Base-by-base conservation (phyloP, 1,140 invertebrate genomes). In the Acromyrmex heyeri region DNA sequence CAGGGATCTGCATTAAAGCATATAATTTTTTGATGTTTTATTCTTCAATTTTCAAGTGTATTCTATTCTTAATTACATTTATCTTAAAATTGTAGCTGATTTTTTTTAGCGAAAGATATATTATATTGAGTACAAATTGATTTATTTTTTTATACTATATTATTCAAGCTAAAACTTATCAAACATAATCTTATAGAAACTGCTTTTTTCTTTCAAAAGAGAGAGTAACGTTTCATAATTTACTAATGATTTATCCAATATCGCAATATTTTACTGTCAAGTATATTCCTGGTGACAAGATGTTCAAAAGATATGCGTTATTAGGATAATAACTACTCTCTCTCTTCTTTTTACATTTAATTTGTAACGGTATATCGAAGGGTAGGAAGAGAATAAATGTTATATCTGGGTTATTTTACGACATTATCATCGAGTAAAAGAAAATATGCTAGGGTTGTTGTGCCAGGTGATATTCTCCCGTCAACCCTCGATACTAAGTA, bases 1-100 rank as follows among this genome's bases (percentile, higher is more conserved):
- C 14, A 78, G 86, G 34, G 61, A 88, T 62, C 82, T 83, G 69
- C 14, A 85, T 50, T 57, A 50, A 34, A 50, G 21, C 6, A n/a
- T 18, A 0, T 18, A 50, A 16, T 69, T 38, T 79, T 0, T 53
- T 2, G 3, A 18, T 0, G 21, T 12, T 72, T 72, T 50, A 50
- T 50, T 27, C 4, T 27, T 24, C 24, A 79, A 79, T 67, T 53
- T 55, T 53, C 8, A n/a, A 65, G 18, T 21, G 18, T 16, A n/a
- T 34, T 14, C 16, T 18, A 18, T 3, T 34, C 5, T 30, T 30
- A 30, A 16, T 30, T 55, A 7, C 48, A 34, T 30, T 73, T n/a
- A 34, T 3, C 27, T 57, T 21, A 57, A n/a, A 57, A 57, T 21
- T 10, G 12, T 8, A 10, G 8, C 38, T 44, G 8, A 21, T 57